Base-by-base conservation (phyloP, 2,888 invertebrate species). In the Drosophila longiperda region DNA sequence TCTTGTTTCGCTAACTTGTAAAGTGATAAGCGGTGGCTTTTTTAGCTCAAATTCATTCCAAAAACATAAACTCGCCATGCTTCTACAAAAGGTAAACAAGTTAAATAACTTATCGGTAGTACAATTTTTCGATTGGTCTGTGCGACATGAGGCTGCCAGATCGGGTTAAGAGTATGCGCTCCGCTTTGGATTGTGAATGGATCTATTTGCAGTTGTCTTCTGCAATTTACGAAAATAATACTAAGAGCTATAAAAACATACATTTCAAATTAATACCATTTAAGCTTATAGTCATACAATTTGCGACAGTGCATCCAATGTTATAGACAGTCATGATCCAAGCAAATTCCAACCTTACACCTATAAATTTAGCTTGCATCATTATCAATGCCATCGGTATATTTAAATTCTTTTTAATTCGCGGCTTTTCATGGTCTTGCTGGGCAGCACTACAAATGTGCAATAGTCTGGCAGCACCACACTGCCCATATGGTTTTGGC, bases 41-140 rank as follows among this genome's bases (percentile, higher is more conserved):
- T 89, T 92, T 73, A 92, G 78, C 54, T 91, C 82, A 73, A 88
- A 87, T 36, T 93, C 91, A 52, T 93, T 92, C 91, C 91, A 92
- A 76, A 91, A 73, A 61, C 82, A 90, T 63, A 82, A 64, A 40
- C 53, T 73, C 36, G 76, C 69, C 91, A 91, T 91, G 66, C 69
- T 63, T 45, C 17, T 29, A 9, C 50, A 58, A 54, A 72, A 62
- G 8, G 63, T 80, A 63, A 77, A 75, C 40, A 74, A 57, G 2
- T 9, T 12, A 8, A 45, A 5, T 8, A 23, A 33, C 6, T 45
- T 53, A 55, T 62, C 72, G 62, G 55, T 40, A 33, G 29, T 11
- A 9, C 17, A 4, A 42, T 6, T 11, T 33, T 29, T 48, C 15
- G 15, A 36, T 34, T 9, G 26, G 4, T 50, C 9, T 45, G 11